Conservation (phyloP, 2,888 invertebrate genomes). For the Pollenia angustigena region DNA sequence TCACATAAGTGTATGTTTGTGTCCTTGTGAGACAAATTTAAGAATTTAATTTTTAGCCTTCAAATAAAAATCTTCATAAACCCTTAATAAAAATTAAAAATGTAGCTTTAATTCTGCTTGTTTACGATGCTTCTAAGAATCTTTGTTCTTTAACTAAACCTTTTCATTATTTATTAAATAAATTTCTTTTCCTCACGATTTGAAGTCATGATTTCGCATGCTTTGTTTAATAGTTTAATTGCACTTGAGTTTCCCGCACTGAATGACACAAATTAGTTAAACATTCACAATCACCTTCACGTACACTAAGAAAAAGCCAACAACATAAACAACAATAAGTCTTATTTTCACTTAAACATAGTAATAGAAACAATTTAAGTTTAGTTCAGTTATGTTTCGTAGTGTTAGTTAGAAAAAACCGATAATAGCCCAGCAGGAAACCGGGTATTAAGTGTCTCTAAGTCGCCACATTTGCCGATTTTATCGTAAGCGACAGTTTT, state of each 20-base stretch:
- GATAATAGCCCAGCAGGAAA: too few relatives aligned
- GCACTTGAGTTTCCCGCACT: slow-evolving; percentile 60
- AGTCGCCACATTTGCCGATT: too few relatives aligned
- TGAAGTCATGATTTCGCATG: slow-evolving; percentile 45
- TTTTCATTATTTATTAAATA: slow-evolving; percentile 46
- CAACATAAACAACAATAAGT: slow-evolving; percentile 7
- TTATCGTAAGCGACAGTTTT: too few relatives aligned
- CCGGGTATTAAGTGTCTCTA: too few relatives aligned
- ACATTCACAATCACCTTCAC: neutral
- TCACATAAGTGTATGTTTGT: neutral
- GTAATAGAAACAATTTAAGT: neutral
- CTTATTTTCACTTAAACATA: neutral
- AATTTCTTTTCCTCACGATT: slow-evolving; percentile 48
- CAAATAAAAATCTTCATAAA: too few relatives aligned
- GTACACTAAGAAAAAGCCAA: neutral
- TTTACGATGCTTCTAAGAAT: too few relatives aligned
- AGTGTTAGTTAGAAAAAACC: neutral
- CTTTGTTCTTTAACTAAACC: too few relatives aligned
- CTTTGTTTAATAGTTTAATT: slow-evolving; percentile 64
- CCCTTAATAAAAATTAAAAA: too few relatives aligned
- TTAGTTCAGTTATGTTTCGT: neutral
- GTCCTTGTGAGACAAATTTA: slow-evolving; percentile 53
- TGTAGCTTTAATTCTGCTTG: too few relatives aligned
- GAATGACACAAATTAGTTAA: slow-evolving; percentile 63
- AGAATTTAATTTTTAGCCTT: slow-evolving; percentile 27